Percentiles rank a stretch among this genome's conserved stretches.
Evolutionary conservation across 2,797 vertebrate genomes (phyloP).

Genomic region (Myiothlypis coronata): DNA sequence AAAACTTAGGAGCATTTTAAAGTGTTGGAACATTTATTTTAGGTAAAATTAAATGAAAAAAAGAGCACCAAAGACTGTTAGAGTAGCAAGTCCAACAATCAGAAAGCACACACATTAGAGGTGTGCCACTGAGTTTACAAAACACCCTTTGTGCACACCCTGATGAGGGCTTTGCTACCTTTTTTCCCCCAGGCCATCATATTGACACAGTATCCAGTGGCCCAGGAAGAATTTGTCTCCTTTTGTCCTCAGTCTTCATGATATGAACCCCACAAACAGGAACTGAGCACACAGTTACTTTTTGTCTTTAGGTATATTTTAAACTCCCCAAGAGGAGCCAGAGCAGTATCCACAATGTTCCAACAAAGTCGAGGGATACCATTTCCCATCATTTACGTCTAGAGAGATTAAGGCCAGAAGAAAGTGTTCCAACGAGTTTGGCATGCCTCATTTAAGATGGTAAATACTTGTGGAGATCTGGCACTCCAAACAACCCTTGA

Average conservation of each 20-base stretch:
- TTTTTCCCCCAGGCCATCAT: background rate
- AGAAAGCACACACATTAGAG: background rate
- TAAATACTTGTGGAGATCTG: background rate
- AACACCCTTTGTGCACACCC: background rate
- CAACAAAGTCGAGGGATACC: background rate
- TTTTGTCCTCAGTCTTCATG: background rate
- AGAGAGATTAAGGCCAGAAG: background rate
- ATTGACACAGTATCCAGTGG: background rate
- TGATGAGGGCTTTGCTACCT: background rate
- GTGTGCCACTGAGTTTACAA: background rate
- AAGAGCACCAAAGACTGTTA: background rate
- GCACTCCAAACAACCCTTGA: background rate
- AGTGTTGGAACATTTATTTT: background rate
- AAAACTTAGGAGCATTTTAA: background rate
- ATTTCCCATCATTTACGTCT: background rate
- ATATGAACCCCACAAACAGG: background rate
- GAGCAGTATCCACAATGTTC: background rate
- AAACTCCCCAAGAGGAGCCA: fast-evolving
- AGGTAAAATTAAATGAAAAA: background rate
- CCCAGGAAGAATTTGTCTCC: background rate
- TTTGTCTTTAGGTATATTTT: background rate
- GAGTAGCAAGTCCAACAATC: background rate
- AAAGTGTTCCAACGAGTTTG: background rate
- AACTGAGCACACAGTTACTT: background rate
- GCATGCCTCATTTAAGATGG: background rate